These are phyloP conservation scores for Toxotes jaculatrix DNA, from an alignment of 2,113 vertebrate genomes.

Conservation along the genomic window DNA sequence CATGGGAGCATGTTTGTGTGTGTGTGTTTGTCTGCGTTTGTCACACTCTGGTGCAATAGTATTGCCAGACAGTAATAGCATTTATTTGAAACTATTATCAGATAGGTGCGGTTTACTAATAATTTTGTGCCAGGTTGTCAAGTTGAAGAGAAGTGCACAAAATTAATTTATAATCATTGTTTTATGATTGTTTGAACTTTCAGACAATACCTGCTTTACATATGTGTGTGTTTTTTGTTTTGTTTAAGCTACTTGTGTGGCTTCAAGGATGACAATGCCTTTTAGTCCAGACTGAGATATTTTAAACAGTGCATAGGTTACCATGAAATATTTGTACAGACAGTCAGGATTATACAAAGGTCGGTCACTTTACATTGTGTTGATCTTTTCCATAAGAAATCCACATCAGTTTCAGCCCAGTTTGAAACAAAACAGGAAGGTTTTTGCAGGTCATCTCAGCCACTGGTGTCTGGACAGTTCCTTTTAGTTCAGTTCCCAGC, in stretches of 20 bases:
- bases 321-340: neutral
- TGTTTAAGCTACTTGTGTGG: neutral
- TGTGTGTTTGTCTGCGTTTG: conserved; percentile 14
- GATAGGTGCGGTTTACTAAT: conserved; percentile 1
- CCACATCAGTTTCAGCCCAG: neutral
- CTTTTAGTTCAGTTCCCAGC: neutral
- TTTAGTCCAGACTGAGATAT: neutral
- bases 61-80: conserved; percentile 7
- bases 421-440: neutral
- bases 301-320: neutral
- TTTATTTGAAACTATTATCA: conserved; percentile 32
- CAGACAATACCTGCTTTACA: no score
- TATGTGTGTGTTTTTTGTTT: no score
- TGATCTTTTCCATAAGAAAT: neutral
- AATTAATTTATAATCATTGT: neutral
- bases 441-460: neutral
- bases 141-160: neutral
- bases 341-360: neutral
- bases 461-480: neutral
- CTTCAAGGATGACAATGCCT: neutral
- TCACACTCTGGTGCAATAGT: conserved; percentile 35
- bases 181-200: neutral
- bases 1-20: conserved; percentile 24
- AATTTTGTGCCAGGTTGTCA: neutral
- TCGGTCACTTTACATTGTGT: neutral